Evolutionary conservation across 1,140 invertebrate genomes (phyloP).

Genomic region (Dendrolimus kikuchii): DNA sequence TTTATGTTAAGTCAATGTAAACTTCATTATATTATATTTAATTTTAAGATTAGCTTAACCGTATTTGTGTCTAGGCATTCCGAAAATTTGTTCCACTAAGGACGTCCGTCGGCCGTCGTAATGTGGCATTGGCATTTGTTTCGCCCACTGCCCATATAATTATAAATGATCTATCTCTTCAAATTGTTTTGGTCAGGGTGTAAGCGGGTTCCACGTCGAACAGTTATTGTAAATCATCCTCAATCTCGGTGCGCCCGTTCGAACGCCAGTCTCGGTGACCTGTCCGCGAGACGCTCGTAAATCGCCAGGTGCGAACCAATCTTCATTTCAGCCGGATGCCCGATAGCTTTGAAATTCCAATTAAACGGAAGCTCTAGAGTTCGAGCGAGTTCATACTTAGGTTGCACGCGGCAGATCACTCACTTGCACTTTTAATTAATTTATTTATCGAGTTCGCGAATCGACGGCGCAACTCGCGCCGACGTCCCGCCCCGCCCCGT

Average conservation of each 20-base stretch:
- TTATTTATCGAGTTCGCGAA: slow-evolving; percentile 69
- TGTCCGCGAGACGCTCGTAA: slow-evolving; percentile 11
- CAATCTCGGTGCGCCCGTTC: not conserved
- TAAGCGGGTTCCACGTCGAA: no score
- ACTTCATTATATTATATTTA: no score
- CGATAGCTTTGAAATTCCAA: slow-evolving; percentile 48
- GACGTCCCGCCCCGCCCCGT: slow-evolving; percentile 50
- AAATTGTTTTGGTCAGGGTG: no score
- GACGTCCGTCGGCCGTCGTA: no score
- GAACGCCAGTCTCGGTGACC: slow-evolving; percentile 1
- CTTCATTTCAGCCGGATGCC: slow-evolving; percentile 29
- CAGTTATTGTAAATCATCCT: no score
- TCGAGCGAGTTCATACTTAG: slow-evolving; percentile 40
- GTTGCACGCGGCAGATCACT: slow-evolving; percentile 62
- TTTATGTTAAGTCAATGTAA: no score
- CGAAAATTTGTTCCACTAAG: no score
- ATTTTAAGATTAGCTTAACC: no score
- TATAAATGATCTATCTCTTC: not conserved
- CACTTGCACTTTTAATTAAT: slow-evolving; percentile 73
- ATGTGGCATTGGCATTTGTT: not conserved
- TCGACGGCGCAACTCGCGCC: slow-evolving; percentile 67
- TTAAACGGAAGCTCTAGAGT: slow-evolving; percentile 51
- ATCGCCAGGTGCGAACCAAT: slow-evolving; percentile 29
- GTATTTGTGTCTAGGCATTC: no score
- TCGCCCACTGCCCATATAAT: not conserved